A percentile compares a stretch with the other conserved stretches of the same genome.
Evolutionary conservation across 2,888 invertebrate species (phyloP).

Genomic region (Parnassius apollo): DNA sequence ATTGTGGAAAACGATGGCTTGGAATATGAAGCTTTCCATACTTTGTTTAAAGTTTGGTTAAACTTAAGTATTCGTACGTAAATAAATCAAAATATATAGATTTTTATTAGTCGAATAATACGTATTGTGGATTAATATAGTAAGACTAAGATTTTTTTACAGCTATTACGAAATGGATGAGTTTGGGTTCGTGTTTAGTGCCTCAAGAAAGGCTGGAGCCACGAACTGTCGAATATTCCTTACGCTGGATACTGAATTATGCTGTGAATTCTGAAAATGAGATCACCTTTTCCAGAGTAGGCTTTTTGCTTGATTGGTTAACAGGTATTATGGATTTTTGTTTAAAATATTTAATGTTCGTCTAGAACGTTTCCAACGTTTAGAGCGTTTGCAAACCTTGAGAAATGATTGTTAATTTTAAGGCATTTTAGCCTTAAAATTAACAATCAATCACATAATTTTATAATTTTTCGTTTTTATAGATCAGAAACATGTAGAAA

Average conservation of each 20-base stretch:
- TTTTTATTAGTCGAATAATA: background rate
- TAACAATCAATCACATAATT: too few species aligned
- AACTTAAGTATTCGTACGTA: slow-evolving; percentile 74
- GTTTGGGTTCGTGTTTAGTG: slow-evolving; percentile 63
- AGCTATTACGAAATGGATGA: slow-evolving; percentile 72
- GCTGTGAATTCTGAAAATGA: slow-evolving; percentile 51
- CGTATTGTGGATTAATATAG: background rate
- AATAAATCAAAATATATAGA: too few species aligned
- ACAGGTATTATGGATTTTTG: slow-evolving; percentile 52
- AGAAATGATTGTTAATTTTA: too few species aligned
- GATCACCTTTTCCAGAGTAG: slow-evolving; percentile 52
- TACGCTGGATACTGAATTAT: slow-evolving; percentile 59
- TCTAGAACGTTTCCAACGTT: too few species aligned
- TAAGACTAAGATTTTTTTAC: slow-evolving; percentile 29
- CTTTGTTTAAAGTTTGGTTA: slow-evolving; percentile 70
- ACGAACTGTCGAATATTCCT: slow-evolving; percentile 59
- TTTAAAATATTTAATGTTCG: background rate
- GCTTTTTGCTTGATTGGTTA: slow-evolving; percentile 69
- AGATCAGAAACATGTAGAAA: too few species aligned
- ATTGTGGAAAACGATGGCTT: slow-evolving; percentile 58
- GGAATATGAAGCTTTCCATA: slow-evolving; percentile 63
- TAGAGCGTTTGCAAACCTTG: too few species aligned
- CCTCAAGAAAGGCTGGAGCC: slow-evolving; percentile 58
- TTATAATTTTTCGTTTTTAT: too few species aligned
- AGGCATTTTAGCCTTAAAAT: too few species aligned